A percentile compares a stretch with the other conserved stretches of the same genome.
These are phyloP conservation scores for Pomacea canaliculata DNA, from an alignment of 2,888 invertebrate species.

Conservation along the genomic window DNA sequence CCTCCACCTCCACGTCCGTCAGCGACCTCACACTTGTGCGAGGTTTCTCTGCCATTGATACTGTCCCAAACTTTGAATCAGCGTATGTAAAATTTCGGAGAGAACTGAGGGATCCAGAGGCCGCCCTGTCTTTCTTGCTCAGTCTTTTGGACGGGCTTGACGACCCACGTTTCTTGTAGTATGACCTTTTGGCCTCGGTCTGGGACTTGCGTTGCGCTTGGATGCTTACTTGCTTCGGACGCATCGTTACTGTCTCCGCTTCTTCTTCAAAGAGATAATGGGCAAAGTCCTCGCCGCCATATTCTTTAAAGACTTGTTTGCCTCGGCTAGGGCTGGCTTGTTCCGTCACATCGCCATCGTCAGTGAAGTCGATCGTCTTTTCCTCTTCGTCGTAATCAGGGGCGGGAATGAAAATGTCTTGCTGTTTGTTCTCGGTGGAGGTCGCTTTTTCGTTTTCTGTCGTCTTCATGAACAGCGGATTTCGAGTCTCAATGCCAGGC, in stretches of 20 bases:
- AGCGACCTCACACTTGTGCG: background rate
- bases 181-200: constrained; percentile 24
- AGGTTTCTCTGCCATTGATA: background rate
- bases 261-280: constrained; percentile 40
- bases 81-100: constrained; percentile 38
- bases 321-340: background rate
- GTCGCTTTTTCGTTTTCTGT: constrained; percentile 1
- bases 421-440: constrained; percentile 2
- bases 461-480: constrained; percentile 17
- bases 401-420: constrained; percentile 33
- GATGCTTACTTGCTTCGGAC: background rate
- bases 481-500: background rate
- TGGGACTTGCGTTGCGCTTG: constrained; percentile 13
- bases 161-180: constrained; percentile 18
- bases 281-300: constrained; percentile 39
- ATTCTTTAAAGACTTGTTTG: constrained; percentile 27
- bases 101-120: constrained; percentile 8
- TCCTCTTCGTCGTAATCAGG: constrained; percentile 45
- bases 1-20: background rate
- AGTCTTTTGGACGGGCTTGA: background rate
- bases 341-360: constrained; percentile 26
- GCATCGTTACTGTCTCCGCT: constrained; percentile 1
- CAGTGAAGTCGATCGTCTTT: constrained; percentile 33
- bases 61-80: constrained; percentile 40
- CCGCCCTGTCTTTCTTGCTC: constrained; percentile 10